Conservation (phyloP, 2,888 invertebrate species). For the Tenthredo livida region DNA sequence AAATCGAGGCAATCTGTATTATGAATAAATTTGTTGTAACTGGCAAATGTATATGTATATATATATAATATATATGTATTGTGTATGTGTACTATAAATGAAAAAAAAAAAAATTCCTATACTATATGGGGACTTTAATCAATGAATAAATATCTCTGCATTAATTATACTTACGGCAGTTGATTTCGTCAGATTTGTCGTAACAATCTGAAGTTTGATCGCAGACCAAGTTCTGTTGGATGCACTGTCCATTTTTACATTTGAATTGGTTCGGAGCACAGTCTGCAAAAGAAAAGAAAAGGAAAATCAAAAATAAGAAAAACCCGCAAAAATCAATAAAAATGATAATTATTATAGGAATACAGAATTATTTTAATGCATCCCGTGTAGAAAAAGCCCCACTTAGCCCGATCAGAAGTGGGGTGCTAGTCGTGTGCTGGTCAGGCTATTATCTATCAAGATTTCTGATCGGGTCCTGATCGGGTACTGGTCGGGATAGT, state of each 20-base stretch:
- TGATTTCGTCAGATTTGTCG: constrained; percentile 83
- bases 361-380: no score
- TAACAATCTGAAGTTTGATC: constrained; percentile 80
- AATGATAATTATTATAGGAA: neutral
- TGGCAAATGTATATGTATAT: neutral
- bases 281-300: constrained; percentile 68
- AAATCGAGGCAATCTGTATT: neutral
- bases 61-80: no score
- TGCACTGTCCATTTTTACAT: constrained; percentile 83
- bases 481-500: no score
- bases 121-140: neutral
- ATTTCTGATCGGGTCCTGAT: no score
- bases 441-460: no score
- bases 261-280: constrained; percentile 81
- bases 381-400: no score
- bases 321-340: neutral
- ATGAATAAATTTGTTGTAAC: neutral
- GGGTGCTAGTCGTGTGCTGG: no score
- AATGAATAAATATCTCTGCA: neutral
- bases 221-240: constrained; percentile 80
- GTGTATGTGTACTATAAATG: neutral
- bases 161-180: constrained; percentile 80
- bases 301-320: constrained; percentile 64
- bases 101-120: neutral
- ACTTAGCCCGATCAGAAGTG: no score